Evolutionary conservation across 1,140 invertebrate genomes (phyloP).

Genomic region (Aradophagus sp.): DNA sequence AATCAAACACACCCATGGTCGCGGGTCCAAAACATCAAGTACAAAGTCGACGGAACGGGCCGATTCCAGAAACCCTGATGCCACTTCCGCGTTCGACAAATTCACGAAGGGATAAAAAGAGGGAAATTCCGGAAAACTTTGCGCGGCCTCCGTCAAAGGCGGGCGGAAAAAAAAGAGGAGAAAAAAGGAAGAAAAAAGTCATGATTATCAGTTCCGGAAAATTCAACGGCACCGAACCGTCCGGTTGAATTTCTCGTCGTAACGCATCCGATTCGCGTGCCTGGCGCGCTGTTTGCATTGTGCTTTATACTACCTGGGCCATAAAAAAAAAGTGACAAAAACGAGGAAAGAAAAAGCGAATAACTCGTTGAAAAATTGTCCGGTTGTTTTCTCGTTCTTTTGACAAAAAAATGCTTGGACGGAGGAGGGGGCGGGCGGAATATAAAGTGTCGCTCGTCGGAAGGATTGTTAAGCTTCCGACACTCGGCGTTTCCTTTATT

Average conservation of each 20-base stretch:
- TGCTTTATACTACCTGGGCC: conserved; percentile 9
- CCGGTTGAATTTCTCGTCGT: conserved; percentile 7
- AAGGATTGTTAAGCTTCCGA: conserved; percentile 45
- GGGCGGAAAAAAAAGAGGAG: no score
- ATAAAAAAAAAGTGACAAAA: conserved; percentile 8
- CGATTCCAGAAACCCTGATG: no score
- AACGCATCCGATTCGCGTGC: conserved; percentile 31
- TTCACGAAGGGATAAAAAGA: no score
- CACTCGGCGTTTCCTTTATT: conserved; percentile 27
- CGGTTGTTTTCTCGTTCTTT: conserved; percentile 28
- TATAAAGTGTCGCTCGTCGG: conserved; percentile 29
- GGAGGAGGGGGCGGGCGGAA: conserved; percentile 5
- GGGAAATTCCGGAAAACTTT: no score
- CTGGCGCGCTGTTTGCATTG: conserved; percentile 19
- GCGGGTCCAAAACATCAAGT: no score
- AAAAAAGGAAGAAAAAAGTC: background rate
- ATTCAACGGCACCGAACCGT: background rate
- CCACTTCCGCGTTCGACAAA: no score
- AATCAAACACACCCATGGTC: no score
- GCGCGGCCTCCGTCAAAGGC: no score
- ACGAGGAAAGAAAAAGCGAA: conserved; percentile 7
- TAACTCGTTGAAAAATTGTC: conserved; percentile 38
- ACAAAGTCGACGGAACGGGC: no score
- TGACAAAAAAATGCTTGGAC: conserved; percentile 35
- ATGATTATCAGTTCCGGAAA: conserved; percentile 4